Base-by-base conservation (phyloP, 2,888 invertebrate species). In the Mechanitis mazaeus region DNA sequence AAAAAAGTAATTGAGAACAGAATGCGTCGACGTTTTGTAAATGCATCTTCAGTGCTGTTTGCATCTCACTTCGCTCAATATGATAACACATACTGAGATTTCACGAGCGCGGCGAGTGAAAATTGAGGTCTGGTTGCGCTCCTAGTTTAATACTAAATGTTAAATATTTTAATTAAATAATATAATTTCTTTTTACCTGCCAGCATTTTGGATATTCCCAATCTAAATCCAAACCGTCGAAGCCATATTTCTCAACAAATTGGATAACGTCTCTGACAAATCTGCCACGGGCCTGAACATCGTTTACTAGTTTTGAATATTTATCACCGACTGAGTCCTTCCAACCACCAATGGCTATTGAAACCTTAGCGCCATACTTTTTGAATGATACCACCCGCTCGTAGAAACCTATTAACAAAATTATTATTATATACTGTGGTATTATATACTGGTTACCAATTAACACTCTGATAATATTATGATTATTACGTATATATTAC, bases 171-270 rank as follows among this genome's bases (percentile, higher is more conserved):
- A 20, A 20, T 20, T 50, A 33, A 28, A 31, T 7, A 35, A 20
- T 47, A 31, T 33, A 7, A 50, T 35, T 47, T 31, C 9, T 6
- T 59, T 57, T 58, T 53, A 93, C 94, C 92, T 95, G 95, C 95
- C 95, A 95, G 73, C 95, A 95, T 77, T 94, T 95, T 0, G 98
- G 98, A 83, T 98, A 98, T 77, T 98, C 97, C 97, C 97, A 98
- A 77, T 97, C 97, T 56, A 98, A 87, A 80, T 97, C 97, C n/a
- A 97, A 87, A n/a, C 98, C 98, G 75, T 98, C 96, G 77, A 98
- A 98, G 58, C 93, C 92, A 72, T 95, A 93, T 76, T 94, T 94
- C 67, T 94, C 93, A 55, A 97, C 85, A 77, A 97, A 97, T 67
- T 93, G 90, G 1, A 97, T 74, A 0, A 93, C 94, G 71, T 97